Evolutionary conservation across 1,140 invertebrate species (phyloP), one percentile per base, ranked within the genome.

Genomic region (Procambarus virginalis): DNA sequence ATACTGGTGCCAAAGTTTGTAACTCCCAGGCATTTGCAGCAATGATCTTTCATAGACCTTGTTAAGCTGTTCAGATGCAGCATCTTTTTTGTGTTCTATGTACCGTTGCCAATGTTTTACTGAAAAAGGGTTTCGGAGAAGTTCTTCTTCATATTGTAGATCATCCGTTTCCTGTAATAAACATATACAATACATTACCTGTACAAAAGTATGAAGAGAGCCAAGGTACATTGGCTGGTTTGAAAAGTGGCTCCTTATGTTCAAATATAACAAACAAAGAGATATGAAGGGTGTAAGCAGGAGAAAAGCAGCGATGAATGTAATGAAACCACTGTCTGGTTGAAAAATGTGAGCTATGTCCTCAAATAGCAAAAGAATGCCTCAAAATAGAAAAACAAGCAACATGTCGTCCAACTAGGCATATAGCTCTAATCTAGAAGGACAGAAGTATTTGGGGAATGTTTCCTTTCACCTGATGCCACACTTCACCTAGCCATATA

Each of bases 1-100:
- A 94, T 99, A 99, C 93, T 97, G 97, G 93, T 99, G 98, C 99
- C 99, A 99, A 70, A 99, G 94, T 94, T 99, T 99, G 93, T 99
- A 99, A 93, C 98, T 99, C 75, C 99, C 98, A 20, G 99, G 99
- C 64, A 99, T 94, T 94, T 99, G 97, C 94, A 99, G 99, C 0
- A 99, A 93, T 20, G 99, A 98, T 93, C 99, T 95, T 94, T 99
- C 99, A 94, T 98, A 99, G 20, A 99, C 96, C 91, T 98, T 95
- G 94, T 99, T 99, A 5, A 99, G 95, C 10, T 91, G 87, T 93
- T 96, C 94, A 92, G 97, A 96, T 6, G 97, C 96, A 8, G 97
- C 95, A 92, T 95, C 96, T 93, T 98, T 99, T 93, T 99, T 98
- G 93, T 99, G 97, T 92, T 99, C 98, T 82, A 99, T 98, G 93